Base-by-base conservation (phyloP, 2,888 invertebrate species). In the Cheilosia urbana region DNA sequence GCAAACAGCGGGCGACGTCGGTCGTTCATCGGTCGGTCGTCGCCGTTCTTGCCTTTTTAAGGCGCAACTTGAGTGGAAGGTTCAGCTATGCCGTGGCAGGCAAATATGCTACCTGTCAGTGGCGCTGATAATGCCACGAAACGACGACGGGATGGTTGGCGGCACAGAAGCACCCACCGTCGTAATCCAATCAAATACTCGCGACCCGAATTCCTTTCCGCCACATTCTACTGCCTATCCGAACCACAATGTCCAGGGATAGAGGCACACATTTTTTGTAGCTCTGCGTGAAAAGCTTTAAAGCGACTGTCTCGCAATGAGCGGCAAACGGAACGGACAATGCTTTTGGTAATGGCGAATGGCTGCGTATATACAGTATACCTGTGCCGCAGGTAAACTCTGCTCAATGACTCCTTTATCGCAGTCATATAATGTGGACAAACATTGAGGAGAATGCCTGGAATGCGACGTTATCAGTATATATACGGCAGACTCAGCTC, bases 401-500 rank as follows among this genome's bases (percentile, higher is more conserved):
- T 45, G 19, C 15, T 68, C 73, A 68, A 75, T 79, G 83, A 75
- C 73, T 79, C 83, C 79, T 79, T 84, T 84, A 79, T 75, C 83
- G 73, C 71, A 80, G 80, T 76, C 84, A 76, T 85, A 80, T 85
- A 80, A 85, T 76, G 80, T 80, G 84, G 80, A 80, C 84, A 80
- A 80, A 80, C 80, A 76, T 80, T 69, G 60, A 53, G 49, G 69
- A 65, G 75, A 71, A 85, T 80, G 79, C 71, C 69, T 45, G 66
- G 84, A 85, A 85, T 85, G 80, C 55, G 24, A 53, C 42, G 49
- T 85, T 85, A 85, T 85, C 84, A 85, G 80, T 57, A 55, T 53
- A 55, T 53, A 57, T 37, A 62, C 49, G 45, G 9, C 66, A 65
- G 75, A 79, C 73, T 19, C 40, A 65, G 42, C 80, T 76, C 80